phyloP scores from a whole-genome alignment of 2,113 vertebrate genomes.

The Strigops habroptila region DNA sequence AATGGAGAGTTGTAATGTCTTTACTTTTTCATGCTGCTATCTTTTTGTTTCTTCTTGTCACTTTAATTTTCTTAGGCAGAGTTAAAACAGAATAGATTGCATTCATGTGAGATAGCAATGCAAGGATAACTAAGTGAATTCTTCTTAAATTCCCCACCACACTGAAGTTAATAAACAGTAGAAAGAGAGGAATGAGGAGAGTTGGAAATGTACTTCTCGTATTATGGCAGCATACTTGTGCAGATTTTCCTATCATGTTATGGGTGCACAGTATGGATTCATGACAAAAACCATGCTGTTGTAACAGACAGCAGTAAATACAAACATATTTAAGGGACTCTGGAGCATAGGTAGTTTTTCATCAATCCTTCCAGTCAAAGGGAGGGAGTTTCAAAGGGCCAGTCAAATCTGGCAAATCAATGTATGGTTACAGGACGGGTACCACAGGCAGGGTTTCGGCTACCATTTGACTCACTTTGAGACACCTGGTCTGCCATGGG shows the following conservation, averaged over 20 bases:
- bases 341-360: not conserved
- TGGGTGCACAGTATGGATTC: not conserved
- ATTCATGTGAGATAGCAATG: not conserved
- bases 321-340: not conserved
- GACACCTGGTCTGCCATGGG: not conserved
- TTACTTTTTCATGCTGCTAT: not conserved
- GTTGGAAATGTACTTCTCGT: not conserved
- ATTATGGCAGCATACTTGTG: not conserved
- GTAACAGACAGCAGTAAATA: not conserved
- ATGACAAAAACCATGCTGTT: not conserved
- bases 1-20: not conserved
- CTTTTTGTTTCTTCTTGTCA: not conserved
- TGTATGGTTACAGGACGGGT: not conserved
- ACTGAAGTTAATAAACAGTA: not conserved
- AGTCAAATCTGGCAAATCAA: not conserved
- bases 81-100: not conserved
- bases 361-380: not conserved
- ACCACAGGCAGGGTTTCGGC: not conserved
- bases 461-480: not conserved
- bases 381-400: not conserved
- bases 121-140: not conserved
- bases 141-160: not conserved
- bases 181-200: not conserved
- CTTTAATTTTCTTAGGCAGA: not conserved
- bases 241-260: not conserved